Conservation (phyloP, 2,888 invertebrate genomes). For the Drosophila subsilvestris region DNA sequence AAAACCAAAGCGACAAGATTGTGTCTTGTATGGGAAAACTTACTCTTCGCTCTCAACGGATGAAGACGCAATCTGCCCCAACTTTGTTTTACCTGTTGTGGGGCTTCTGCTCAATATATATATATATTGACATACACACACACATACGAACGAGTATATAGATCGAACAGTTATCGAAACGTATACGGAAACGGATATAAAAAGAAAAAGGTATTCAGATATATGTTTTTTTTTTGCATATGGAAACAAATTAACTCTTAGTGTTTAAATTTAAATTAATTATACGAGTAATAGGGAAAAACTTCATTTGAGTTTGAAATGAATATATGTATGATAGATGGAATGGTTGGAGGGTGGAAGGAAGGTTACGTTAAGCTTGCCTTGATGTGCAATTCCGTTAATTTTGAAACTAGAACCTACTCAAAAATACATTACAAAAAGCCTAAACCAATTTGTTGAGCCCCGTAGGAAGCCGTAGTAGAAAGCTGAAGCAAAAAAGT, state of each 20-base stretch:
- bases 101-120: constrained; percentile 79
- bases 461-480: constrained; percentile 55
- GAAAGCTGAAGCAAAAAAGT: constrained; percentile 44
- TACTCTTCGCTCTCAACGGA: constrained; percentile 83
- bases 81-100: constrained; percentile 81
- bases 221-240: constrained; percentile 44
- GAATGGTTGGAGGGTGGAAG: constrained; percentile 36
- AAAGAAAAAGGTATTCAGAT: constrained; percentile 62
- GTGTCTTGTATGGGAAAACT: constrained; percentile 69
- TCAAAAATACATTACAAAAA: constrained; percentile 36
- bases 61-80: constrained; percentile 81
- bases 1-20: constrained; percentile 63
- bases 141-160: constrained; percentile 63
- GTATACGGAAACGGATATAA: constrained; percentile 52
- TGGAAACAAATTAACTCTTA: constrained; percentile 24
- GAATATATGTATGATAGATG: background rate
- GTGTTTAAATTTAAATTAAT: background rate
- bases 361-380: constrained; percentile 59
- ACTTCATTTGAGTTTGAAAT: constrained; percentile 2
- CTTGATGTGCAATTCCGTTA: constrained; percentile 58
- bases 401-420: constrained; percentile 56
- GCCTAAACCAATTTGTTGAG: constrained; percentile 71
- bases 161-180: constrained; percentile 32
- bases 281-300: constrained; percentile 4
- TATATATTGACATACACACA: constrained; percentile 41